Evolutionary conservation across 2,797 vertebrate species (phyloP).

Genomic region (Parauchenoglanis ngamensis): DNA sequence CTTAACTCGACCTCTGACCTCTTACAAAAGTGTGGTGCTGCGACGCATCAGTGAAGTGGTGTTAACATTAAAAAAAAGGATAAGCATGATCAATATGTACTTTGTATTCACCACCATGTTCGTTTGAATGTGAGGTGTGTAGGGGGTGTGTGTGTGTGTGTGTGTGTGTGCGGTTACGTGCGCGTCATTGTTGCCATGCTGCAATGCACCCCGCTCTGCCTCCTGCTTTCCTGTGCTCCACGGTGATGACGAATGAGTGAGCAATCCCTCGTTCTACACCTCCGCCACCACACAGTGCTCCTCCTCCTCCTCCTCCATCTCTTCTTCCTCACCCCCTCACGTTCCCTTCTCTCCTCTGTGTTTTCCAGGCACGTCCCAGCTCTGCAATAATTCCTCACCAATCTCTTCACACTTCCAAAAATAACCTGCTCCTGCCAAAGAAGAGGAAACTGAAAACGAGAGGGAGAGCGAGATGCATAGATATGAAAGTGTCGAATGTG

Average conservation of each 20-base stretch:
- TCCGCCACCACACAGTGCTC: slow-evolving; percentile 9
- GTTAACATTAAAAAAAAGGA: background rate
- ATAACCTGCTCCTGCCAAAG: slow-evolving; percentile 47
- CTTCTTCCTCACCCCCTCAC: background rate
- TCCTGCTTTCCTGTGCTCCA: slow-evolving; percentile 20
- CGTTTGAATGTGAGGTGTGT: background rate
- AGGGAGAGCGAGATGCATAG: slow-evolving; percentile 37
- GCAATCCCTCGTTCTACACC: slow-evolving; percentile 49
- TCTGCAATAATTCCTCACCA: slow-evolving; percentile 51
- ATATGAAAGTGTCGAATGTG: slow-evolving; percentile 45
- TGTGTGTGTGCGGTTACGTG: slow-evolving; percentile 30
- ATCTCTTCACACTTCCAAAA: slow-evolving; percentile 49
- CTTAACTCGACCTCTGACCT: slow-evolving; percentile 2
- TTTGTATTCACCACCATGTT: background rate
- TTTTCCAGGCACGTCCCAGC: slow-evolving; percentile 53
- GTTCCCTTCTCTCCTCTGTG: slow-evolving; percentile 27
- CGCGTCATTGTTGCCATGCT: slow-evolving; percentile 30
- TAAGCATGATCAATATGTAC: background rate
- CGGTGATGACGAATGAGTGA: slow-evolving; percentile 52
- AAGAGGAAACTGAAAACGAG: slow-evolving; percentile 45
- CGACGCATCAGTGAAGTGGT: background rate
- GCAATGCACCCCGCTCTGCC: slow-evolving; percentile 24
- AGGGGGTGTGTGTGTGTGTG: slow-evolving; percentile 19
- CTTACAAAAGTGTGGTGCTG: background rate
- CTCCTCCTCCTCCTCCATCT: background rate